Evolutionary conservation across 2,113 vertebrate species (phyloP), one percentile per base, ranked within the genome.

Genomic region (Entomyzon cyanotis): DNA sequence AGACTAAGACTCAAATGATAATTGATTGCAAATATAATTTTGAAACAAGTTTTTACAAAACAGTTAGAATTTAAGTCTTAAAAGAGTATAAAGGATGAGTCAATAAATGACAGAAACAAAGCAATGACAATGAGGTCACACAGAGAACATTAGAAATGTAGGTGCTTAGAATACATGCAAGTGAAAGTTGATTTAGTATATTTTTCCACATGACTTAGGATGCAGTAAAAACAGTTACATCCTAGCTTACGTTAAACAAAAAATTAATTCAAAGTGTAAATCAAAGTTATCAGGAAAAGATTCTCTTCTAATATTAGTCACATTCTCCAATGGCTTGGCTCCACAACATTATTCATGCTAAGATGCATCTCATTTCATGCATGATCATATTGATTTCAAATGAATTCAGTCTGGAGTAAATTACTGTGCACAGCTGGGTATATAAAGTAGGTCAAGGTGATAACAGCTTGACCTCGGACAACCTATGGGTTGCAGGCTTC

Each of bases 381-480:
- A 59, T n/a, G 55, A 67, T 80, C 59, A 85, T 47, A 91, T 5
- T 47, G 82, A 94, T 84, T 93, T 86, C 71, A 86, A 79, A 76
- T 65, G 0, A 92, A 63, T 93, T 94, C 55, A 42, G 39, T 65
- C 39, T 86, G 46, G 23, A 94, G 62, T 53, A 93, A 53, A 84
- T 80, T 35, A 50, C 23, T 46, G n/a, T 41, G 78, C 78, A 91
- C 63, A 91, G 79, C 39, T 91, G 59, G 46, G 46, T 76, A 95
- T 87, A 94, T 44, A 41, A 94, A 90, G 59, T 13, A 91, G 78
- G 87, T 55, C 82, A 88, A 87, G 67, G 93, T 89, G 84, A 65
- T 31, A 95, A 78, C 2, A 82, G 47, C 59, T 64, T 87, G 70
- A 83, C 78, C 70, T 90, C 49, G 44, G 33, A 74, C 50, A 87